These are phyloP conservation scores for Drosophila mojavensis DNA, from an alignment of 1,140 invertebrate genomes.

Conservation along the genomic window DNA sequence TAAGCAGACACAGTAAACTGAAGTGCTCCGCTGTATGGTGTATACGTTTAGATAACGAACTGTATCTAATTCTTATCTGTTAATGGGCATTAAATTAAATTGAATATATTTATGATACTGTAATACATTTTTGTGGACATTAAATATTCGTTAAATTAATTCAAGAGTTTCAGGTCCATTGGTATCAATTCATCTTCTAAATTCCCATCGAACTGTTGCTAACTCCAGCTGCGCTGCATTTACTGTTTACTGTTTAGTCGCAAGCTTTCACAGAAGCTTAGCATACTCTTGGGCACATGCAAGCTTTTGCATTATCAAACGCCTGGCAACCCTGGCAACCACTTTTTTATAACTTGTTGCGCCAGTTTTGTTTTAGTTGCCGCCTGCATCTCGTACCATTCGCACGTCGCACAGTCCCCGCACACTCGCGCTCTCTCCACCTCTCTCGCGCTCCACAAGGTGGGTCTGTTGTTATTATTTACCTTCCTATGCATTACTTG, in stretches of 20 bases:
- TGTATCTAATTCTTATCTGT: not conserved
- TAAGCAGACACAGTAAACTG: not conserved
- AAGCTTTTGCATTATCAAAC: conserved; percentile 27
- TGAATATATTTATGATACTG: no score
- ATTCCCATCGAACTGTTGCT: no score
- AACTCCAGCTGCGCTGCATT: not conserved
- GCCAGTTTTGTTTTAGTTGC: conserved; percentile 63
- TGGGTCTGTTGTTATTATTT: conserved; percentile 33
- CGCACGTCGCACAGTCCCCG: conserved; percentile 39
- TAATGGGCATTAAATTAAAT: not conserved
- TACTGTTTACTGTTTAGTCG: not conserved
- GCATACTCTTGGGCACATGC: conserved; percentile 25
- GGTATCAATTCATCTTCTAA: no score
- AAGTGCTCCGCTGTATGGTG: not conserved
- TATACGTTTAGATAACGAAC: not conserved
- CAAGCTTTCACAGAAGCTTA: conserved; percentile 3
- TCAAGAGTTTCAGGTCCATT: no score
- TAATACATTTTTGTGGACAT: no score
- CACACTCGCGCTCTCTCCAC: not conserved
- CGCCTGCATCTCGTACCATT: conserved; percentile 30
- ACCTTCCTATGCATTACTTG: conserved; percentile 34
- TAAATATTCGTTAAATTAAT: no score
- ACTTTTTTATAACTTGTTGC: conserved; percentile 61
- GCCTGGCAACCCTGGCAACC: conserved; percentile 35
- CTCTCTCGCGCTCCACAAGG: conserved; percentile 24